Evolutionary conservation across 1,140 invertebrate species (phyloP), one percentile per base, ranked within the genome.

Genomic region (Caenorhabditis remanei): DNA sequence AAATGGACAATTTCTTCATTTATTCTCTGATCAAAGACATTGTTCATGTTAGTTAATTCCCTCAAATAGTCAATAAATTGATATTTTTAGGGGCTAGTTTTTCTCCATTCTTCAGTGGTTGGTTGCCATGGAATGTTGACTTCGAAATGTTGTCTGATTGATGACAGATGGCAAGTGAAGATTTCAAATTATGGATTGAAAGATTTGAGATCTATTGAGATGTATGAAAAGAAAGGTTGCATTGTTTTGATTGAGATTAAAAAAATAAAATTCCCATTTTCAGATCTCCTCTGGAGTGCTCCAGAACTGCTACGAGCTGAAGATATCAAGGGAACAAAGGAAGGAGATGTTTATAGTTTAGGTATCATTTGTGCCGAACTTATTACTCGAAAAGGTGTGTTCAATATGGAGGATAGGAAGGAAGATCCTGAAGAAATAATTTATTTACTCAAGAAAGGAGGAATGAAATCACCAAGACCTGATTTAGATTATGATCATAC

Each of bases 261-360:
- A 48, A 40, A n/a, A 13, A 53, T 9, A 67, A 5, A 46, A 0
- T 21, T 24, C 16, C 24, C 8, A 0, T 0, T 65, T 88, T 32
- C 67, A 88, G 87, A 88, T 21, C 65, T 88, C 13, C 61, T 99
- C 90, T 99, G 97, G 98, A 97, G 96, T 93, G 96, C 97, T 32
- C 98, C 98, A 19, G 98, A 99, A 93, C 93, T 98, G 43, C 93
- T 99, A 85, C 94, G 97, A 88, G 94, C 95, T 24, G 85, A 92
- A 61, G 82, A 90, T n/a, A 84, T 58, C 41, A 58, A 46, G 9
- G 86, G 86, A 40, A 55, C 43, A 7, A 50, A 63, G 48, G 67
- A 87, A 16, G 91, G 91, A 13, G 91, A 92, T 75, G 83, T 92
- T 48, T 92, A 90, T 86, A 91, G 90, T 82, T 92, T 92, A 83